These are phyloP conservation scores for Aramus guarauna DNA, from an alignment of 2,113 vertebrate genomes.

Conservation along the genomic window DNA sequence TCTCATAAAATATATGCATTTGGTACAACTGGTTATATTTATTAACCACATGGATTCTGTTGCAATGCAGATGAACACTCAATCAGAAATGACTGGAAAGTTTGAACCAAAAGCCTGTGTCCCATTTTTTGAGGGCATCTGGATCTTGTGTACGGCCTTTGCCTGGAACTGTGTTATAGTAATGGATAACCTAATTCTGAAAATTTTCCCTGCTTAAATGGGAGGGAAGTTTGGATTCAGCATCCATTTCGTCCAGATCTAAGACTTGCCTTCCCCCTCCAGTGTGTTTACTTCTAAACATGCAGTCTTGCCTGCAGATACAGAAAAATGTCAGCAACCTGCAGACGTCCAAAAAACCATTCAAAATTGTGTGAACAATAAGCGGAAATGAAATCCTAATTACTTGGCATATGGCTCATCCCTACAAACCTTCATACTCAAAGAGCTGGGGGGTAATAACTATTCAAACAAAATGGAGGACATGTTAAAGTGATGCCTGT, in stretches of 20 bases:
- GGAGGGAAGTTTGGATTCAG: not conserved
- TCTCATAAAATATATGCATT: not conserved
- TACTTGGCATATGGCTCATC: not conserved
- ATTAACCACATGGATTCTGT: not conserved
- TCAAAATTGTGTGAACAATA: not conserved
- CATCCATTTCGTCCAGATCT: not conserved
- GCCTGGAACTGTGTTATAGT: not conserved
- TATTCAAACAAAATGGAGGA: not conserved
- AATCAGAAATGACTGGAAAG: not conserved
- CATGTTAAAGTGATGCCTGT: not conserved
- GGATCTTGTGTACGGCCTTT: not conserved
- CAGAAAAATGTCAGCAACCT: not conserved
- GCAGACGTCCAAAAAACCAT: not conserved
- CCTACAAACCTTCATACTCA: not conserved
- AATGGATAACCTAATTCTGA: not conserved
- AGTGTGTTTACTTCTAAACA: not conserved
- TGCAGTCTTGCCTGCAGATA: not conserved
- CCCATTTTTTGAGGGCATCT: not conserved
- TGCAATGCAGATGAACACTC: not conserved
- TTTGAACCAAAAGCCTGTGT: not conserved
- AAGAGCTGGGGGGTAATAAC: not conserved
- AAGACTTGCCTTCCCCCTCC: not conserved
- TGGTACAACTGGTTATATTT: not conserved
- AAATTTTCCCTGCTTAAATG: not conserved
- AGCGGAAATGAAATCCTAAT: slow-evolving; percentile 16